These are phyloP conservation scores for Strigamia transsilvanica DNA, from an alignment of 2,888 invertebrate genomes.

Conservation along the genomic window DNA sequence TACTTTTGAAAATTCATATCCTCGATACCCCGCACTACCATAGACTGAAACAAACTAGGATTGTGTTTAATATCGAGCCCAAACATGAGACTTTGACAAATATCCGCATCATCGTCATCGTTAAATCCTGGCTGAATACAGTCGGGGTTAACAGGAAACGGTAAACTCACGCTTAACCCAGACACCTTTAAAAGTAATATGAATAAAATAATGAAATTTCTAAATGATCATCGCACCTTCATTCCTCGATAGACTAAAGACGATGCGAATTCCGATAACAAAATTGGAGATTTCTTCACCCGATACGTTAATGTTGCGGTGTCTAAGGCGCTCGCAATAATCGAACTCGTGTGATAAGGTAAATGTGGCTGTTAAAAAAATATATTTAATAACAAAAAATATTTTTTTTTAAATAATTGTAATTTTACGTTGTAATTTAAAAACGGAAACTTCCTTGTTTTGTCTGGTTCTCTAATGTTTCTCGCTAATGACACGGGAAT, in stretches of 20 bases:
- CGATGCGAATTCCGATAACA: neutral
- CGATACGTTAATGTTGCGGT: neutral
- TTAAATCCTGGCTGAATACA: slow-evolving; percentile 4
- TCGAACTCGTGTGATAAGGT: neutral
- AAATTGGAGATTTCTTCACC: neutral
- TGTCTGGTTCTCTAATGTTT: neutral
- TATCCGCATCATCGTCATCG: neutral
- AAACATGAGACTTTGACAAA: neutral
- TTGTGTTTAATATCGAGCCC: neutral
- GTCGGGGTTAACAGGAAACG: slow-evolving; percentile 6
- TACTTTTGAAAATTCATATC: neutral
- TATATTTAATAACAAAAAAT: neutral
- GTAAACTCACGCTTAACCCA: slow-evolving; percentile 20
- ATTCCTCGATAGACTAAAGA: neutral
- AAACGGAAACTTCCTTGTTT: neutral
- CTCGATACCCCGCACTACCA: neutral
- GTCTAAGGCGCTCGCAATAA: neutral
- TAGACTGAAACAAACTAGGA: neutral
- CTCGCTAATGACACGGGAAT: neutral
- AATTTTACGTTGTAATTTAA: neutral
- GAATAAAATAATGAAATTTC: neutral
- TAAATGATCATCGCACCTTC: slow-evolving; percentile 9
- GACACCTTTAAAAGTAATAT: neutral
- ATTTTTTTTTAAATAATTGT: neutral
- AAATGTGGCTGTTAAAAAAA: slow-evolving; percentile 22